Conservation (phyloP, 2,888 invertebrate species). For the Metopia argyrocephala region DNA sequence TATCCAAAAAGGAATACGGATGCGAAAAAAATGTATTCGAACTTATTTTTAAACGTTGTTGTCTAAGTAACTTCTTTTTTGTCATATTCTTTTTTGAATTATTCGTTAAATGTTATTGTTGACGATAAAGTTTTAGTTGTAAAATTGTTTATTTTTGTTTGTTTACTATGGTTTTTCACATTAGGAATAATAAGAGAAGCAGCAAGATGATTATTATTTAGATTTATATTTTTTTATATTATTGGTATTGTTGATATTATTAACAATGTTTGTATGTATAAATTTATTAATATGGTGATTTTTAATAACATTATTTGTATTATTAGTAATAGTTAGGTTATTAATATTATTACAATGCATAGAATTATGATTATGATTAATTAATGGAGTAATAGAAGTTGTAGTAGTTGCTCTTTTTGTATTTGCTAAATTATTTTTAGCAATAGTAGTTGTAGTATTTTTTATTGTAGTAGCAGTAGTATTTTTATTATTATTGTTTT, state of each 20-base stretch:
- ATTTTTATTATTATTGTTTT: conserved; percentile 53
- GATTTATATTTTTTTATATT: conserved; percentile 45
- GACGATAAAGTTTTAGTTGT: conserved; percentile 4
- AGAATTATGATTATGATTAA: conserved; percentile 17
- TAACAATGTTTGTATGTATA: conserved; percentile 50
- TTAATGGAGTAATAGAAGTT: conserved; percentile 28
- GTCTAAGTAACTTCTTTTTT: background rate
- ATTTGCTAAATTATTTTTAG: conserved; percentile 20
- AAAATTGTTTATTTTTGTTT: conserved; percentile 37
- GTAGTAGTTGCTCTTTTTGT: conserved; percentile 23
- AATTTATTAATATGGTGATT: conserved; percentile 55
- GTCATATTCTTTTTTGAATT: background rate
- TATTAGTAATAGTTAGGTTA: conserved; percentile 46
- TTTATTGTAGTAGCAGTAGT: conserved; percentile 40
- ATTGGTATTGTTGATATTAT: conserved; percentile 48
- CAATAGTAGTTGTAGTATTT: conserved; percentile 18
- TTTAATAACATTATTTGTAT: conserved; percentile 52
- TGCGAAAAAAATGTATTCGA: background rate
- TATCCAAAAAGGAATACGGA: background rate
- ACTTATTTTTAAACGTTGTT: background rate
- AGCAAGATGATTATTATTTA: conserved; percentile 56
- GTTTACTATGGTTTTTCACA: conserved; percentile 29
- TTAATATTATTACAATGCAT: conserved; percentile 25
- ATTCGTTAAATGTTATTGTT: background rate
- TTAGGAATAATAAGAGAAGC: conserved; percentile 62